Percentiles rank a stretch among this genome's conserved stretches.
Evolutionary conservation across 2,888 invertebrate species (phyloP).

Genomic region (Hemithea aestivaria): DNA sequence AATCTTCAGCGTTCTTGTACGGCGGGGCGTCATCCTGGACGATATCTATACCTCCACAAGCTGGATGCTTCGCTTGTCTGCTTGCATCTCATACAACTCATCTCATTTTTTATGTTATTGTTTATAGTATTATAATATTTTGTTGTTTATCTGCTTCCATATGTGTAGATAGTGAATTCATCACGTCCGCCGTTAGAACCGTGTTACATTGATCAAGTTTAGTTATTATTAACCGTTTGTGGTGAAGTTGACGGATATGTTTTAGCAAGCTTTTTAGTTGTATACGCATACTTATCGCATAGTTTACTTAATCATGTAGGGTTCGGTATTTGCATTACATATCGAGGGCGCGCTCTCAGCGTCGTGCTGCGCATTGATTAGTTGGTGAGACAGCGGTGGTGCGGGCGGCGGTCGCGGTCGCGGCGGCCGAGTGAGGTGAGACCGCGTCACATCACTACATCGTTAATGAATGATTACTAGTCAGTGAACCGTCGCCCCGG

Average conservation of each 20-base stretch:
- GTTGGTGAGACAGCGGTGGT: slow-evolving; percentile 9
- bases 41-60: no score
- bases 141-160: no score
- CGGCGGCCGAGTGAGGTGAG: background rate
- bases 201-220: background rate
- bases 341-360: slow-evolving; percentile 7
- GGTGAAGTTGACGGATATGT: slow-evolving; percentile 1
- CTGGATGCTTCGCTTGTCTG: slow-evolving; percentile 15
- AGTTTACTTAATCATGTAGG: slow-evolving; percentile 14
- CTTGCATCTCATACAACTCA: background rate
- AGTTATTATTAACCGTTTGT: slow-evolving; percentile 3
- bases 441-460: background rate
- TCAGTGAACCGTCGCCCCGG: slow-evolving; percentile 2
- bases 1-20: no score
- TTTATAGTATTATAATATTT: background rate
- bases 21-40: no score
- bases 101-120: slow-evolving; percentile 1
- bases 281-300: slow-evolving; percentile 16
- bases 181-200: no score
- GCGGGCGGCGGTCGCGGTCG: background rate
- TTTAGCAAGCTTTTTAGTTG: slow-evolving; percentile 9
- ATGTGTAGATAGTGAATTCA: no score
- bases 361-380: slow-evolving; percentile 13
- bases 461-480: slow-evolving; percentile 2
- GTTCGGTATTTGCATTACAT: slow-evolving; percentile 11